Evolutionary conservation across 2,888 invertebrate genomes (phyloP).

Genomic region (Amorpha juglandis): DNA sequence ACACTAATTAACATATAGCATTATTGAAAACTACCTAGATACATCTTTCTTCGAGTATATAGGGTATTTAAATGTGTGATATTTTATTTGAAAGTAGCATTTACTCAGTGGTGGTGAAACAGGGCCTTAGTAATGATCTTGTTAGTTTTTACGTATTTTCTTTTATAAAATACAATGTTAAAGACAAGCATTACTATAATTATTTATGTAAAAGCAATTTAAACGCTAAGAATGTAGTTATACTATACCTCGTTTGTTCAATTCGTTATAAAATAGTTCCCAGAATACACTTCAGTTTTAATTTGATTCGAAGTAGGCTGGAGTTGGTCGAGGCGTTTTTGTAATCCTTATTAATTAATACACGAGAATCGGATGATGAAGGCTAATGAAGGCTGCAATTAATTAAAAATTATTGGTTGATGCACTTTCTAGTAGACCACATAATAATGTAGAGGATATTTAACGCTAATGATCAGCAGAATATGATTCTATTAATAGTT

Average conservation of each 20-base stretch:
- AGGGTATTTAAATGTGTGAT: no score
- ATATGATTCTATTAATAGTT: background rate
- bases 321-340: background rate
- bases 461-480: background rate
- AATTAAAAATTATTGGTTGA: slow-evolving; percentile 10
- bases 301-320: background rate
- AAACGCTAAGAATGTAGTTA: no score
- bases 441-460: background rate
- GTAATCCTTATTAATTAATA: slow-evolving; percentile 15
- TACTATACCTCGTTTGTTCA: background rate
- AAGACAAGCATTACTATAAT: no score
- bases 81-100: no score
- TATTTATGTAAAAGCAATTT: no score
- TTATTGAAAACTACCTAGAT: no score
- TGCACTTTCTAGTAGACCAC: background rate
- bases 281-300: background rate
- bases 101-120: no score
- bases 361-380: background rate
- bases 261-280: background rate
- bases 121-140: no score
- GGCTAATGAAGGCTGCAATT: background rate
- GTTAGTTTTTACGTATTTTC: no score
- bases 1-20: no score
- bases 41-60: no score
- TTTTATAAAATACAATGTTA: no score